Conservation (phyloP, 2,888 invertebrate genomes). For the Andrena bucephala region DNA sequence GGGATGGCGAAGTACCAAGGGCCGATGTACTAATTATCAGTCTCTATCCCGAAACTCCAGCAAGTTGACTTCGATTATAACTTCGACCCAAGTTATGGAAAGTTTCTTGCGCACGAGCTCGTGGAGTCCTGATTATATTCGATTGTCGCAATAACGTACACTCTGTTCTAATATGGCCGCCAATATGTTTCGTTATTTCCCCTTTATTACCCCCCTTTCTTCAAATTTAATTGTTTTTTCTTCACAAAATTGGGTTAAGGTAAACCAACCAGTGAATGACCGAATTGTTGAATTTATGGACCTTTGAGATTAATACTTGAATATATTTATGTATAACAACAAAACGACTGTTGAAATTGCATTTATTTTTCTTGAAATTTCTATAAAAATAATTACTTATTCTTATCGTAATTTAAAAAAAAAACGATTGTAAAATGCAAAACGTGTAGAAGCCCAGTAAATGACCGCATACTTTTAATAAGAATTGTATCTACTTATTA, state of each 20-base stretch:
- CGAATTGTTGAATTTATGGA: too few relatives aligned
- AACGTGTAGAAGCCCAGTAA: too few relatives aligned
- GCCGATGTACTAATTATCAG: slow-evolving; percentile 77
- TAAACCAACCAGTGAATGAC: too few relatives aligned
- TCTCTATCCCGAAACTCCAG: slow-evolving; percentile 78
- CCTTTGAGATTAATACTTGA: too few relatives aligned
- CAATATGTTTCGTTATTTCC: slow-evolving; percentile 10
- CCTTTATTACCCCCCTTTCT: neutral
- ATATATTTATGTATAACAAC: too few relatives aligned
- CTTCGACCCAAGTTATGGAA: slow-evolving; percentile 75
- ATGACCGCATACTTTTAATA: too few relatives aligned
- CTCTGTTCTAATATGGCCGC: slow-evolving; percentile 25
- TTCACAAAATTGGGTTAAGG: neutral
- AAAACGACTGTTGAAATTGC: too few relatives aligned
- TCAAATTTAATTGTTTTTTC: neutral
- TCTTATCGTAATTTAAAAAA: too few relatives aligned
- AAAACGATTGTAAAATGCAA: too few relatives aligned
- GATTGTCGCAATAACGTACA: slow-evolving; percentile 58
- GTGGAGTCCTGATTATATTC: slow-evolving; percentile 59
- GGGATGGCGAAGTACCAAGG: slow-evolving; percentile 46
- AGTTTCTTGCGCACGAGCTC: slow-evolving; percentile 53
- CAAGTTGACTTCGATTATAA: slow-evolving; percentile 81
- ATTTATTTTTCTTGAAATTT: too few relatives aligned
- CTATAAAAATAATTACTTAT: too few relatives aligned
- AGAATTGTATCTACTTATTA: too few relatives aligned